These are phyloP conservation scores for Cetonia aurata DNA, from an alignment of 2,888 invertebrate genomes.

Conservation along the genomic window DNA sequence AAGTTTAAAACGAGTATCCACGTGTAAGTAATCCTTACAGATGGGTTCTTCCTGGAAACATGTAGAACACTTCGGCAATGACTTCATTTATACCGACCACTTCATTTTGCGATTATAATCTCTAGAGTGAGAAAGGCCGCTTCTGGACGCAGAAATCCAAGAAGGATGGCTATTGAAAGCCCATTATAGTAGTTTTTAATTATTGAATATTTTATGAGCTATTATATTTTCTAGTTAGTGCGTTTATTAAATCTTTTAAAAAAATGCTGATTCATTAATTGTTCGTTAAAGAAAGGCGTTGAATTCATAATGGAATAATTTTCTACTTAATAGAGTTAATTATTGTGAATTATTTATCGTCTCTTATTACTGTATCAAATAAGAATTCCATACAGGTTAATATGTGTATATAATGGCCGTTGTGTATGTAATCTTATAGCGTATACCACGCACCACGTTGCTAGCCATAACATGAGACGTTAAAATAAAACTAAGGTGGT, in stretches of 20 bases:
- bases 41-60: background rate
- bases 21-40: too few species aligned
- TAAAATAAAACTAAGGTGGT: slow-evolving; percentile 32
- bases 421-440: too few species aligned
- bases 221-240: slow-evolving; percentile 41
- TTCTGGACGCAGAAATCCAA: background rate
- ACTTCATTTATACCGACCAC: background rate
- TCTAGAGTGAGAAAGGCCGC: background rate
- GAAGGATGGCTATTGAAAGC: slow-evolving; percentile 1
- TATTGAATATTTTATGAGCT: slow-evolving; percentile 39
- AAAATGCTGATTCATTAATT: slow-evolving; percentile 47
- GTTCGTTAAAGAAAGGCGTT: slow-evolving; percentile 46
- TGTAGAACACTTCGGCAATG: background rate
- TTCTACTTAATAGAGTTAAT: slow-evolving; percentile 45
- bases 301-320: slow-evolving; percentile 44
- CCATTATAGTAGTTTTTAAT: slow-evolving; percentile 36
- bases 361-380: slow-evolving; percentile 7
- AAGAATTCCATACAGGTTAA: too few species aligned
- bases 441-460: too few species aligned
- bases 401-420: too few species aligned
- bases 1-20: too few species aligned
- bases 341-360: slow-evolving; percentile 45
- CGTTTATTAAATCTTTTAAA: slow-evolving; percentile 42
- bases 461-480: slow-evolving; percentile 26
- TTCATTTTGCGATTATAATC: background rate